Evolutionary conservation across 2,888 invertebrate genomes (phyloP).

Genomic region (Ectemnius continuus): DNA sequence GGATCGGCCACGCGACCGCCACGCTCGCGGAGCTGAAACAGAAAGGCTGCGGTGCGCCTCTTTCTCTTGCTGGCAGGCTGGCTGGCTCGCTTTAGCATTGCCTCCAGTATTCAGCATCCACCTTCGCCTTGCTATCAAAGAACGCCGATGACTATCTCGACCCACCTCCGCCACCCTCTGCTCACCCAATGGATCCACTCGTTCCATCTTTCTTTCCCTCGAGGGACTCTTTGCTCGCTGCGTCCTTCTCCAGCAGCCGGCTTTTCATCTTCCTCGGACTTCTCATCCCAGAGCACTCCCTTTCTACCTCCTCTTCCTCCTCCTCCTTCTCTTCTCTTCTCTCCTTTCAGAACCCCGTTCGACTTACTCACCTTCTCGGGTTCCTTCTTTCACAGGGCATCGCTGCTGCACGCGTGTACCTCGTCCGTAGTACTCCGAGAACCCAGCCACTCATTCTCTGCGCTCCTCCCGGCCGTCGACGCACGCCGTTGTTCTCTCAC

Average conservation of each 20-base stretch:
- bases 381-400: constrained; percentile 44
- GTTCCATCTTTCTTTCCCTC: constrained; percentile 25
- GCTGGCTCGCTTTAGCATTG: constrained; percentile 2
- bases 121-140: constrained; percentile 37
- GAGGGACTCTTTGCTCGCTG: neutral
- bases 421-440: constrained; percentile 49
- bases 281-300: constrained; percentile 22
- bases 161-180: constrained; percentile 46
- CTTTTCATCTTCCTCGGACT: constrained; percentile 11
- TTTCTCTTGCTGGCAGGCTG: constrained; percentile 25
- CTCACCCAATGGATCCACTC: constrained; percentile 46
- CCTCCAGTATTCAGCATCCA: constrained; percentile 43
- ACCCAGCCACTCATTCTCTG: constrained; percentile 43
- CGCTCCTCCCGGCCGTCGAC: constrained; percentile 35
- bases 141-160: constrained; percentile 56
- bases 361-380: constrained; percentile 53
- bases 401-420: neutral
- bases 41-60: neutral
- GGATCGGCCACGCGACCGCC: constrained; percentile 68
- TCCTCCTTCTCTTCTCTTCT: no score
- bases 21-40: constrained; percentile 49
- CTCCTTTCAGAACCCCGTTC: constrained; percentile 37
- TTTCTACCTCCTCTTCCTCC: constrained; percentile 27
- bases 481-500: constrained; percentile 25
- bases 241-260: constrained; percentile 4